Conservation (phyloP, 2,797 vertebrate species). For the Staurois parvus region DNA sequence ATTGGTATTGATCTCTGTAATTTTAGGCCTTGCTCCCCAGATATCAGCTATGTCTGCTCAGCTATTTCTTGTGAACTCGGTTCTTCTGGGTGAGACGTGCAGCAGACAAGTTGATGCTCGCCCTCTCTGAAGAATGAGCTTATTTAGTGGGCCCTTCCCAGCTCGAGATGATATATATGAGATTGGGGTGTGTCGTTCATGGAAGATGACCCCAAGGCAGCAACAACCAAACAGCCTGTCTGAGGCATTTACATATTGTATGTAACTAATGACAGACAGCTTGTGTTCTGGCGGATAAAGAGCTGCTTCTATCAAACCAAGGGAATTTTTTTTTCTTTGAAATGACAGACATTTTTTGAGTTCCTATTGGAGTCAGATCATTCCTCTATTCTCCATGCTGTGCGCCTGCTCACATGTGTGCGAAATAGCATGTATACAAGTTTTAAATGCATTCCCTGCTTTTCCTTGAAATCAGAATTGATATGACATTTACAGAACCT, state of each 20-base stretch:
- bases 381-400: background rate
- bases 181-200: slow-evolving; percentile 44
- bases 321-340: background rate
- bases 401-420: background rate
- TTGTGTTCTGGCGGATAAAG: background rate
- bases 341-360: slow-evolving; percentile 3
- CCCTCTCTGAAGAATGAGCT: background rate
- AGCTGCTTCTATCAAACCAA: background rate
- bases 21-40: slow-evolving; percentile 17
- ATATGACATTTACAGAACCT: too few species aligned
- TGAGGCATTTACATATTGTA: background rate
- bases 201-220: slow-evolving; percentile 36
- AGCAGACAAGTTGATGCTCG: slow-evolving; percentile 18
- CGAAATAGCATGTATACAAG: too few species aligned
- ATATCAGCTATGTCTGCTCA: background rate
- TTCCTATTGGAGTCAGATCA: background rate
- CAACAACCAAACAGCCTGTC: background rate
- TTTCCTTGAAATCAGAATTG: too few species aligned
- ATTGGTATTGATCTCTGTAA: slow-evolving; percentile 24
- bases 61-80: slow-evolving; percentile 32
- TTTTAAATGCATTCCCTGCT: too few species aligned
- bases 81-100: slow-evolving; percentile 35
- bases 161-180: slow-evolving; percentile 30
- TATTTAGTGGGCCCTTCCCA: background rate
- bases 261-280: background rate